Percentiles rank a stretch among this genome's conserved stretches.
Evolutionary conservation across 2,113 vertebrate species (phyloP).

Genomic region (Glareola pratincola): DNA sequence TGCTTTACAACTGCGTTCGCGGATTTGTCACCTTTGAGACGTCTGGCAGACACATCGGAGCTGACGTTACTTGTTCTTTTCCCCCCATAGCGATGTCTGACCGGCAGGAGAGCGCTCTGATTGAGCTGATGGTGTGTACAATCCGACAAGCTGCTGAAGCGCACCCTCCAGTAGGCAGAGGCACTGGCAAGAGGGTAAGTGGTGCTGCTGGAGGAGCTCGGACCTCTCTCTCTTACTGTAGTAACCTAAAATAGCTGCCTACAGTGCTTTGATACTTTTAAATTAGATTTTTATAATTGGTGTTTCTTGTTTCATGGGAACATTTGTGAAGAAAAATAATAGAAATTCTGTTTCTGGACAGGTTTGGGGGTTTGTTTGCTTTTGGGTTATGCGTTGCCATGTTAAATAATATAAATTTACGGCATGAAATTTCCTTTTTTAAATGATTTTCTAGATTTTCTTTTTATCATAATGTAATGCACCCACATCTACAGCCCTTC

Average conservation of each 20-base stretch:
- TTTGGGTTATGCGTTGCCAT: background rate
- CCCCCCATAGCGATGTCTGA: slow-evolving; percentile 87
- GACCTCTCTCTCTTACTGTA: background rate
- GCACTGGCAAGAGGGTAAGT: slow-evolving; percentile 94
- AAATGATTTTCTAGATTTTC: background rate
- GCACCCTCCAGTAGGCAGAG: slow-evolving; percentile 96
- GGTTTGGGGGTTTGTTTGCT: background rate
- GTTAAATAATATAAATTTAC: background rate
- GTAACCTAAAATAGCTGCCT: background rate
- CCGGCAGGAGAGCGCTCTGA: slow-evolving; percentile 94
- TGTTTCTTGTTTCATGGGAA: background rate
- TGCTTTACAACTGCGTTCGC: background rate
- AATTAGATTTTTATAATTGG: background rate
- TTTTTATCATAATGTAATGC: background rate
- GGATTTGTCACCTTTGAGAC: background rate
- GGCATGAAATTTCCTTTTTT: background rate
- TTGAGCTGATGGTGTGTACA: slow-evolving; percentile 95
- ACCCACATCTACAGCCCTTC: background rate
- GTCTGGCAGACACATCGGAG: background rate
- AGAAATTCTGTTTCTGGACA: background rate
- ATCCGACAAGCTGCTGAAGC: slow-evolving; percentile 97
- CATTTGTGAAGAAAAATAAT: background rate
- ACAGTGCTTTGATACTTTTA: background rate
- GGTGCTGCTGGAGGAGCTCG: background rate
- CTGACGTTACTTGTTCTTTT: background rate